Evolutionary conservation across 2,888 invertebrate genomes (phyloP).

Genomic region (Campopleginae sp.): DNA sequence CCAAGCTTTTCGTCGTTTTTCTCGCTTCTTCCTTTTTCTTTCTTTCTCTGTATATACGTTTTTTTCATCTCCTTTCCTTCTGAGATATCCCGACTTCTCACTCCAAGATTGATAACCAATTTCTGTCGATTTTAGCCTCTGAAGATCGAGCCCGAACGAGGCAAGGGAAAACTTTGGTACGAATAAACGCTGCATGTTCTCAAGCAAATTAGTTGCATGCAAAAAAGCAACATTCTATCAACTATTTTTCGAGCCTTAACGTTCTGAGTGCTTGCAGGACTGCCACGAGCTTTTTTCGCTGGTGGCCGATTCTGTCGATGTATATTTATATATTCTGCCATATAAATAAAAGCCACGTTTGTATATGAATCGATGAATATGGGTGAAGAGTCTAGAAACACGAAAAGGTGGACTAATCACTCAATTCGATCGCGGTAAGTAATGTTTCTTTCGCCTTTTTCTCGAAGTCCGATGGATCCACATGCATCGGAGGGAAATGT

Average conservation of each 20-base stretch:
- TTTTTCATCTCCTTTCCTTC: neutral
- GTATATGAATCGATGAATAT: neutral
- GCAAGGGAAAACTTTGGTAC: slow-evolving; percentile 73
- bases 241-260: neutral
- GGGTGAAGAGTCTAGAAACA: neutral
- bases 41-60: slow-evolving; percentile 66
- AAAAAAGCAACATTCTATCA: slow-evolving; percentile 20
- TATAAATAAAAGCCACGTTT: neutral
- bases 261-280: neutral
- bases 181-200: neutral
- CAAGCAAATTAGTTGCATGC: slow-evolving; percentile 62
- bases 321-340: neutral
- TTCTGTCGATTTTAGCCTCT: slow-evolving; percentile 81
- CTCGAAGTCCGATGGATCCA: neutral
- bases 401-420: slow-evolving; percentile 14
- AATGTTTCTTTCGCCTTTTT: slow-evolving; percentile 17
- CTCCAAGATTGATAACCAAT: slow-evolving; percentile 84
- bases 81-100: slow-evolving; percentile 75
- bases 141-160: slow-evolving; percentile 79
- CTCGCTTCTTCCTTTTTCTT: neutral
- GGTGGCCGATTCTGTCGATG: neutral
- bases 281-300: neutral
- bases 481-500: slow-evolving; percentile 42
- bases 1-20: slow-evolving; percentile 57
- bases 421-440: slow-evolving; percentile 4